A percentile compares a stretch with the other conserved stretches of the same genome.
phyloP scores from a whole-genome alignment of 2,888 invertebrate genomes.

The Sisyra terminalis region DNA sequence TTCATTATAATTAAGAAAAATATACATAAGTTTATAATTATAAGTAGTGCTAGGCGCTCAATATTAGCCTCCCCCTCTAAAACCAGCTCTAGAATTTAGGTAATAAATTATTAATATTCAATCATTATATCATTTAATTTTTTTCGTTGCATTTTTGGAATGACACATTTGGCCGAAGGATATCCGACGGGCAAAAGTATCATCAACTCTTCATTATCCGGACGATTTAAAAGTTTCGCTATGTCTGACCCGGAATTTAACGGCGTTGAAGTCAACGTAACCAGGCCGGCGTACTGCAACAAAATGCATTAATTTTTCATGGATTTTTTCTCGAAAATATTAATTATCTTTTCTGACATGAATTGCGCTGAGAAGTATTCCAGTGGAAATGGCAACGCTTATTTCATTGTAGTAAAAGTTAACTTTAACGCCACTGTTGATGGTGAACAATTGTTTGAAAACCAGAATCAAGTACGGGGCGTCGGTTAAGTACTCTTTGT shows the following conservation, averaged over 20 bases:
- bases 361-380: conserved; percentile 68
- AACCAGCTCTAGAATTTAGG: no score
- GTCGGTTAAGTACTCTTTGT: conserved; percentile 72
- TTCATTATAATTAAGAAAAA: no score
- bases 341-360: conserved; percentile 38
- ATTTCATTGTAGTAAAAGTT: conserved; percentile 85
- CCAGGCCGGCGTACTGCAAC: conserved; percentile 64
- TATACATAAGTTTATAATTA: no score
- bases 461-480: conserved; percentile 76
- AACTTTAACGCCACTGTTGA: conserved; percentile 47
- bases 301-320: not conserved
- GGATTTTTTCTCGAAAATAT: not conserved
- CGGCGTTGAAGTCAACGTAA: conserved; percentile 78
- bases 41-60: no score
- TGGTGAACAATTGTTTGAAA: conserved; percentile 66
- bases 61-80: no score
- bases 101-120: conserved; percentile 24
- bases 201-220: conserved; percentile 62
- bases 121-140: conserved; percentile 54
- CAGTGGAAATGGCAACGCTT: conserved; percentile 68
- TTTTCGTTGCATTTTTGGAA: conserved; percentile 64
- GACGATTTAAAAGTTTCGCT: conserved; percentile 55
- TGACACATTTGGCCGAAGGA: conserved; percentile 55
- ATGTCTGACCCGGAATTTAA: conserved; percentile 77
- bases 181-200: conserved; percentile 76